Evolutionary conservation across 2,888 invertebrate species (phyloP).

Genomic region (Acronicta leporina): DNA sequence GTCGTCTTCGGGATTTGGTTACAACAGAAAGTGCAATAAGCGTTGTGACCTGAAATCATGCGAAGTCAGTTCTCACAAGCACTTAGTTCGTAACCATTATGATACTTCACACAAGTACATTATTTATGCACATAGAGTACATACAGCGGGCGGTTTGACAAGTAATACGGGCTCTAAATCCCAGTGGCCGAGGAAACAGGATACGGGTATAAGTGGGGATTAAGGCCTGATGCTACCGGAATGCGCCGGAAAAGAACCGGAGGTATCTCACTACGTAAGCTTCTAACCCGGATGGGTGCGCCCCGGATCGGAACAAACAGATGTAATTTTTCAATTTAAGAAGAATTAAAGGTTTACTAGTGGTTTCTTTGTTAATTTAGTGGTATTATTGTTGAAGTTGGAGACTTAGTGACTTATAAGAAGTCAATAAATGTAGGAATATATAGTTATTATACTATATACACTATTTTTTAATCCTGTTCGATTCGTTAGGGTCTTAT

Average conservation of each 20-base stretch:
- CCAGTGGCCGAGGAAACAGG: slow-evolving; percentile 24
- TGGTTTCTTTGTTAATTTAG: not conserved
- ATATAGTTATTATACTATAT: too few relatives aligned
- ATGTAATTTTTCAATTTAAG: slow-evolving; percentile 20
- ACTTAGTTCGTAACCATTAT: too few relatives aligned
- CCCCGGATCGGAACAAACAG: slow-evolving; percentile 3
- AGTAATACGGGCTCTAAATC: slow-evolving; percentile 32
- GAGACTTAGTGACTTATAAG: not conserved
- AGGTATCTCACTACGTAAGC: slow-evolving; percentile 44
- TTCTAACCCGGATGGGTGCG: slow-evolving; percentile 25
- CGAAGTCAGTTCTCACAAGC: too few relatives aligned
- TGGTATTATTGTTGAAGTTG: too few relatives aligned
- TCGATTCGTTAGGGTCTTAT: too few relatives aligned
- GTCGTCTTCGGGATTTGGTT: too few relatives aligned
- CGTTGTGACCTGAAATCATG: too few relatives aligned
- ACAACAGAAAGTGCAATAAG: too few relatives aligned
- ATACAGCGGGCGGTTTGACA: slow-evolving; percentile 21
- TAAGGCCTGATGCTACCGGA: slow-evolving; percentile 56
- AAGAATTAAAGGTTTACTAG: slow-evolving; percentile 10
- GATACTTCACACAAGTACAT: not conserved
- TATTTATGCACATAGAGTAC: slow-evolving; percentile 4
- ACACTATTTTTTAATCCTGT: too few relatives aligned
- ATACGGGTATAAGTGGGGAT: slow-evolving; percentile 48
- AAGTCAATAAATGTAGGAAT: too few relatives aligned
- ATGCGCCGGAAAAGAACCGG: slow-evolving; percentile 52